A percentile compares a stretch with the other conserved stretches of the same genome.
phyloP scores from a whole-genome alignment of 2,888 invertebrate genomes.

The Zaprionus obscuricornis region DNA sequence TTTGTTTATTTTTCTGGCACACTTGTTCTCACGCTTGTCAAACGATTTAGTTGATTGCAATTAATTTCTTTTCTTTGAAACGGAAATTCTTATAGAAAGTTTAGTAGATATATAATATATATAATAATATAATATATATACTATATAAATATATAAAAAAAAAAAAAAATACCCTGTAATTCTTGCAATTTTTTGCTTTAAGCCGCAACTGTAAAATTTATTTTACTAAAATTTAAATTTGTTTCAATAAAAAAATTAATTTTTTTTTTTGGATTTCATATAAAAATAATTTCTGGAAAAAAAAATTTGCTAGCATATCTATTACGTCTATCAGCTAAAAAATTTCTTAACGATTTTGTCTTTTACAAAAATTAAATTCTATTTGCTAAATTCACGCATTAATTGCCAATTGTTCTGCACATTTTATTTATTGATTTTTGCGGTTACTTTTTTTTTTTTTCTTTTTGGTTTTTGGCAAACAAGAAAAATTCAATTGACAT shows the following conservation, averaged over 20 bases:
- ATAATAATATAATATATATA: conserved; percentile 1
- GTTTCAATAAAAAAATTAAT: too few relatives aligned
- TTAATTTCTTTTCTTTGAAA: conserved; percentile 27
- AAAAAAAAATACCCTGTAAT: too few relatives aligned
- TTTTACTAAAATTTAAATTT: too few relatives aligned
- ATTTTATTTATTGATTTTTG: conserved; percentile 49
- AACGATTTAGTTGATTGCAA: conserved; percentile 2
- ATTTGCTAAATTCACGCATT: conserved; percentile 31
- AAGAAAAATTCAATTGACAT: conserved; percentile 65
- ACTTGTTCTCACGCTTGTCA: conserved; percentile 54
- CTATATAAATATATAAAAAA: too few relatives aligned
- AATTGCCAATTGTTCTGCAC: conserved; percentile 56
- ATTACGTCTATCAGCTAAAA: too few relatives aligned
- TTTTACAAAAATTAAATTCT: conserved; percentile 19
- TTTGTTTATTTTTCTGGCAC: too few relatives aligned
- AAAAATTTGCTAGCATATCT: too few relatives aligned
- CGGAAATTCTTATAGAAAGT: conserved; percentile 41
- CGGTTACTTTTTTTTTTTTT: conserved; percentile 35
- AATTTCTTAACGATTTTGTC: too few relatives aligned
- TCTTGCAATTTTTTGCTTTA: too few relatives aligned
- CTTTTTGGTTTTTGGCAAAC: conserved; percentile 24
- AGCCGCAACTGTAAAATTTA: too few relatives aligned
- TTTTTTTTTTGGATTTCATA: too few relatives aligned
- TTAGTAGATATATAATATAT: neutral
- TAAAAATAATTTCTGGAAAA: too few relatives aligned